These are phyloP conservation scores for Galago senegalensis DNA, from an alignment of 2,797 vertebrate genomes.

Conservation along the genomic window DNA sequence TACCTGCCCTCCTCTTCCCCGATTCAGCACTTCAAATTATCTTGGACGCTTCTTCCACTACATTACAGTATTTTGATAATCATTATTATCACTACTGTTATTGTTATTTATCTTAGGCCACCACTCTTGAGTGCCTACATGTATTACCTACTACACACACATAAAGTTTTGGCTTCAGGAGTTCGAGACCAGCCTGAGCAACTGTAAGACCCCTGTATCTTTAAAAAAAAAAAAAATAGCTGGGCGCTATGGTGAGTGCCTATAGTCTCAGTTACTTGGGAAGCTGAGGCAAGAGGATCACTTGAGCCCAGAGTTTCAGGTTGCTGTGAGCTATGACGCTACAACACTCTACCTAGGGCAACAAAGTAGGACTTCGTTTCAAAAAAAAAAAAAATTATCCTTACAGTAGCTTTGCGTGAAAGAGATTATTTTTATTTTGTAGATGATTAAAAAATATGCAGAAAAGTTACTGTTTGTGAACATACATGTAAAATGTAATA, in stretches of 20 bases:
- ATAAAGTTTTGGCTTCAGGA: background rate
- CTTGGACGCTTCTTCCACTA: background rate
- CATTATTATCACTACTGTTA: background rate
- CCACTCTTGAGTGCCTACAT: background rate
- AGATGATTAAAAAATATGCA: background rate
- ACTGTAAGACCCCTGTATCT: too few species aligned
- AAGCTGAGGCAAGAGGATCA: too few species aligned
- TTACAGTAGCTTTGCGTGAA: background rate
- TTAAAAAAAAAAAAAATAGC: too few species aligned
- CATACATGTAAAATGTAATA: background rate
- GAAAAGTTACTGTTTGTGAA: background rate
- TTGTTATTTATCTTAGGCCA: background rate
- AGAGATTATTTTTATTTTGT: background rate
- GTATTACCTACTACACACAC: background rate
- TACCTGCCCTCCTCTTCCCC: rapidly evolving
- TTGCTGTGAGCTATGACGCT: too few species aligned
- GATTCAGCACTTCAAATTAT: background rate
- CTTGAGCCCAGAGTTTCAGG: too few species aligned
- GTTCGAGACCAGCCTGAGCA: too few species aligned
- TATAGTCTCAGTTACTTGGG: too few species aligned
- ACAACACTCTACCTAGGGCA: too few species aligned
- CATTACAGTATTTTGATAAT: too few species aligned
- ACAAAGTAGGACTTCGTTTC: too few species aligned
- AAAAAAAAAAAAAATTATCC: background rate
- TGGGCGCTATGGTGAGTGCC: too few species aligned